These are phyloP conservation scores for Psephotus haematonotus DNA, from an alignment of 2,113 vertebrate species.

Conservation along the genomic window DNA sequence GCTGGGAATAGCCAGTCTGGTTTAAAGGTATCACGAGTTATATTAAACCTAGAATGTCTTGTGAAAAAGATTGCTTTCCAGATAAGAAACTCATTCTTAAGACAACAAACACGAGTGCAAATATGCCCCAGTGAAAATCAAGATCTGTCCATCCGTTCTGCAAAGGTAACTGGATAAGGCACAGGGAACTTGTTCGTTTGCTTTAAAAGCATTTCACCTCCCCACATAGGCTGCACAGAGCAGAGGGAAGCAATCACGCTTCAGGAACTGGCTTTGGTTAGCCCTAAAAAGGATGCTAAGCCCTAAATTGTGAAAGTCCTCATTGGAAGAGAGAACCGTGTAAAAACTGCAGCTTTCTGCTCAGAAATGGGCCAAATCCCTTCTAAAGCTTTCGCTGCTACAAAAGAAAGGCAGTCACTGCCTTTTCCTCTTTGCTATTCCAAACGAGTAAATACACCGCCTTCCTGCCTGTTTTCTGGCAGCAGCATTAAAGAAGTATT, in stretches of 20 bases:
- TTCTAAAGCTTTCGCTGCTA: not conserved
- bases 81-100: slow-evolving; percentile 69
- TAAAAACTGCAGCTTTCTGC: not conserved
- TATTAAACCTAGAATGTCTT: not conserved
- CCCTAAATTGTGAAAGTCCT: not conserved
- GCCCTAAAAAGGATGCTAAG: not conserved
- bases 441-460: accelerated
- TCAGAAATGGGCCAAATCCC: not conserved
- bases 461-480: not conserved
- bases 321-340: not conserved
- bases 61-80: slow-evolving; percentile 2
- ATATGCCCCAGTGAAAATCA: slow-evolving; percentile 33
- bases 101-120: slow-evolving; percentile 76
- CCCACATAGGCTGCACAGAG: not conserved
- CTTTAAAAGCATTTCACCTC: not conserved
- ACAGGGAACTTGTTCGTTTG: not conserved
- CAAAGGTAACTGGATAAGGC: not conserved
- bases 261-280: not conserved
- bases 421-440: not conserved
- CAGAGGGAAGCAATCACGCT: not conserved
- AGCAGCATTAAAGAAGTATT: not conserved
- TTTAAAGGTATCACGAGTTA: not conserved
- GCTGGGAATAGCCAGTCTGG: slow-evolving; percentile 62
- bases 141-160: not conserved
- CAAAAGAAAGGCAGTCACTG: not conserved